Evolutionary conservation across 2,888 invertebrate species (phyloP).

Genomic region (Noctua comes): DNA sequence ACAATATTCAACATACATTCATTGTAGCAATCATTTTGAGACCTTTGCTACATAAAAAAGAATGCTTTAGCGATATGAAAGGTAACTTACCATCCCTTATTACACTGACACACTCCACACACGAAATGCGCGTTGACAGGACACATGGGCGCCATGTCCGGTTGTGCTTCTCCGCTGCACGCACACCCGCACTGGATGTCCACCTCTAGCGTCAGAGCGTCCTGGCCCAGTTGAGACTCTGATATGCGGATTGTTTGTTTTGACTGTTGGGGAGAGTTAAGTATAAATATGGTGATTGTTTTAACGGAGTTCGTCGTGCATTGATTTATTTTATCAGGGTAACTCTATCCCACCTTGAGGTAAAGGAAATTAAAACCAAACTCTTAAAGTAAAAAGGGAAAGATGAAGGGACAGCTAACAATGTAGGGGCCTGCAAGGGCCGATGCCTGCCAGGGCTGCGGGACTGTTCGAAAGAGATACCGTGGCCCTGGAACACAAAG

Average conservation of each 20-base stretch:
- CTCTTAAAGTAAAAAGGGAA: background rate
- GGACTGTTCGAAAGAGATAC: too few species aligned
- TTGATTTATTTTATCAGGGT: background rate
- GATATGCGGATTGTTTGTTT: conserved; percentile 91
- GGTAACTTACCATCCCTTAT: conserved; percentile 90
- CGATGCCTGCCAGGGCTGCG: too few species aligned
- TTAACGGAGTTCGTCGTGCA: background rate
- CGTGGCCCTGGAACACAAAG: too few species aligned
- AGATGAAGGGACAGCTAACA: background rate
- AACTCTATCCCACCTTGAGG: background rate
- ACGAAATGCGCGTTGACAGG: conserved; percentile 90
- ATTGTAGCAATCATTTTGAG: background rate
- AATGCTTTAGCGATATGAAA: background rate
- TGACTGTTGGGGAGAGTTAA: conserved; percentile 72
- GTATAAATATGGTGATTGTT: background rate
- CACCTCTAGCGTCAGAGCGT: conserved; percentile 92
- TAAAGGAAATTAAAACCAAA: background rate
- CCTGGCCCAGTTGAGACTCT: conserved; percentile 94
- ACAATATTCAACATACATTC: background rate
- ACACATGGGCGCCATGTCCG: conserved; percentile 79
- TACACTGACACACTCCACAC: conserved; percentile 92
- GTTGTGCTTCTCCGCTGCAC: conserved; percentile 85
- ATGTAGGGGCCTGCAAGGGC: too few species aligned
- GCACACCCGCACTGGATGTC: conserved; percentile 94
- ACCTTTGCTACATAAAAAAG: background rate